Percentiles rank a stretch among this genome's conserved stretches.
Conservation (phyloP, 2,113 vertebrate genomes). For the Elgaria multicarinata region DNA sequence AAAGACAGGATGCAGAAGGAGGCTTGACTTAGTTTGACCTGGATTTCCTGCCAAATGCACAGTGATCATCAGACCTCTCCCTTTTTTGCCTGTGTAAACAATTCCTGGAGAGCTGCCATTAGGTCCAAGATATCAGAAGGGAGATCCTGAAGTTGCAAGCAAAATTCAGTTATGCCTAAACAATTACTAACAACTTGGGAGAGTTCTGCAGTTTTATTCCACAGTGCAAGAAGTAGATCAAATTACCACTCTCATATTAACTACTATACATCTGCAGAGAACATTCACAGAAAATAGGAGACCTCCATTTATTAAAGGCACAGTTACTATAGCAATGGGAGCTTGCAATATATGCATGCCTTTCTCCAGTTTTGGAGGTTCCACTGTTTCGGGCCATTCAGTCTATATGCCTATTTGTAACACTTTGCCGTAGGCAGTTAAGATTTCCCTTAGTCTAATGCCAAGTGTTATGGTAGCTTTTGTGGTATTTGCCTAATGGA, state of each 20-base stretch:
- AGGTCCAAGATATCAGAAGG: constrained; percentile 36
- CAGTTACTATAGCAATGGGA: not conserved
- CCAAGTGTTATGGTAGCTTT: constrained; percentile 3
- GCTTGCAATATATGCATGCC: not conserved
- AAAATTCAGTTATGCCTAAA: not conserved
- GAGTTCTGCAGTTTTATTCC: not conserved
- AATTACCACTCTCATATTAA: not conserved
- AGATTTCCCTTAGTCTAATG: constrained; percentile 13
- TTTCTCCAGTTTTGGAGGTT: not conserved
- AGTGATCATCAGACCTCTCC: constrained; percentile 62
- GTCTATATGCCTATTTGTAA: constrained; percentile 22
- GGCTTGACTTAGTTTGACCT: constrained; percentile 66
- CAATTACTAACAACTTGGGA: not conserved
- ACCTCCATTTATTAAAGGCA: not conserved
- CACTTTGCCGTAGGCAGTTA: constrained; percentile 8
- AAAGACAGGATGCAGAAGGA: constrained; percentile 74
- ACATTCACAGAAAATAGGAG: not conserved
- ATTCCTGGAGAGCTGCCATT: constrained; percentile 63
- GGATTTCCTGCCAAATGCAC: constrained; percentile 74
- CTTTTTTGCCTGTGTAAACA: constrained; percentile 44
- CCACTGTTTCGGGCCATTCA: not conserved
- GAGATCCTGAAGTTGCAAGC: constrained; percentile 8
- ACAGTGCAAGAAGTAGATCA: not conserved
- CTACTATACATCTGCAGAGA: not conserved
- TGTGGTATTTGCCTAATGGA: not conserved